Percentiles rank a stretch among this genome's conserved stretches.
Conservation (phyloP, 2,113 vertebrate genomes). For the Bufo bufo region DNA sequence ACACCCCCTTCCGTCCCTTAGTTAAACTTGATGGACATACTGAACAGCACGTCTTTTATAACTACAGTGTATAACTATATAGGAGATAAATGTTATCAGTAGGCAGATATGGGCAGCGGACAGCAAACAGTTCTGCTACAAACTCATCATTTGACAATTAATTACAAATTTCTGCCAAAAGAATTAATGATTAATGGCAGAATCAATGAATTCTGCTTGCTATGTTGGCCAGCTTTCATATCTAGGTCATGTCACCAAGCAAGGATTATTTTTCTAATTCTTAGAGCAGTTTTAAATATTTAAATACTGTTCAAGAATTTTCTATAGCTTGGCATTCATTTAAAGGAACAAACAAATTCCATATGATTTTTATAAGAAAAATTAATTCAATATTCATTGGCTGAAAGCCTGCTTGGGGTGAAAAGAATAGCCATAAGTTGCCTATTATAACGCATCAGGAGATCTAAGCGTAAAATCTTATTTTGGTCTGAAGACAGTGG, state of each 20-base stretch:
- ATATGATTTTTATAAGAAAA: slow-evolving; percentile 50
- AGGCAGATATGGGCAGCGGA: too few species aligned
- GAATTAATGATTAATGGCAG: not conserved
- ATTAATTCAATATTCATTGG: slow-evolving; percentile 45
- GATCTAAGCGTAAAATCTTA: slow-evolving; percentile 32
- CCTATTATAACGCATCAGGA: slow-evolving; percentile 44
- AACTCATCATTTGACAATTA: not conserved
- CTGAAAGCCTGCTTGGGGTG: slow-evolving; percentile 35
- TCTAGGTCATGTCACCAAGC: not conserved
- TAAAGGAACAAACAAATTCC: slow-evolving; percentile 39
- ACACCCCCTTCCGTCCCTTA: too few species aligned
- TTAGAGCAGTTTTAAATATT: slow-evolving; percentile 11
- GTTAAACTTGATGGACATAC: too few species aligned
- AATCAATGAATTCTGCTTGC: not conserved
- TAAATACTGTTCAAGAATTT: slow-evolving; percentile 18
- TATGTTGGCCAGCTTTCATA: not conserved
- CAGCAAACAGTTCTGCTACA: not conserved
- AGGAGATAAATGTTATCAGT: too few species aligned
- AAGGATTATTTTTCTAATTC: slow-evolving; percentile 23
- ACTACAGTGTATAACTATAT: too few species aligned
- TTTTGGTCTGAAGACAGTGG: slow-evolving; percentile 20
- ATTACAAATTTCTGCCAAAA: not conserved
- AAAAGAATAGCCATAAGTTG: slow-evolving; percentile 50
- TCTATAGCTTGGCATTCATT: slow-evolving; percentile 30
- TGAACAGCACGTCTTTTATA: too few species aligned